These are phyloP conservation scores for Leucopsar rothschildi DNA, from an alignment of 2,113 vertebrate genomes.

Conservation along the genomic window DNA sequence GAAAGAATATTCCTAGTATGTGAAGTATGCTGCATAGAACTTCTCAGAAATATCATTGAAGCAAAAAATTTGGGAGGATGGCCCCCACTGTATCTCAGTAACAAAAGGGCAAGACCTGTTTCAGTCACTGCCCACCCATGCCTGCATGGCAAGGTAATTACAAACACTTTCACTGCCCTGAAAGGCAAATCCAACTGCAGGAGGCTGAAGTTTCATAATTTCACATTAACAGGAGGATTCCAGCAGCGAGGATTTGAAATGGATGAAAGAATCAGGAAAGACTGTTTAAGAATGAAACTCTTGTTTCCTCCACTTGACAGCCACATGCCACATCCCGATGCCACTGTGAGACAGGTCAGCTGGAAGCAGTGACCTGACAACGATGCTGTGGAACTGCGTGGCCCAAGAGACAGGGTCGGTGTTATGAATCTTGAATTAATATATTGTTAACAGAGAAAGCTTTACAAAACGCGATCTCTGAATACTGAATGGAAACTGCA, in stretches of 20 bases:
- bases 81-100: neutral
- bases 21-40: neutral
- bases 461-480: neutral
- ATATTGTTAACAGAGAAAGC: fast-evolving
- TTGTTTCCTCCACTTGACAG: neutral
- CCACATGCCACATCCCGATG: fast-evolving
- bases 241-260: neutral
- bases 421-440: neutral
- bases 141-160: neutral
- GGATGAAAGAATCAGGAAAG: neutral
- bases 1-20: neutral
- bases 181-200: neutral
- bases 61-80: neutral
- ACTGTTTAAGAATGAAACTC: neutral
- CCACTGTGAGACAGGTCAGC: neutral
- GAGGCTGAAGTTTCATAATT: neutral
- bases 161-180: neutral
- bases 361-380: neutral
- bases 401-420: neutral
- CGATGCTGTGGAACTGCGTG: neutral
- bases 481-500: neutral
- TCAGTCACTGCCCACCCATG: neutral
- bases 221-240: neutral
- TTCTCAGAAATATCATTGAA: neutral
- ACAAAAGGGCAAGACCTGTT: neutral